Base-by-base conservation (phyloP, 2,888 invertebrate species). In the Neoitamus cyanurus region DNA sequence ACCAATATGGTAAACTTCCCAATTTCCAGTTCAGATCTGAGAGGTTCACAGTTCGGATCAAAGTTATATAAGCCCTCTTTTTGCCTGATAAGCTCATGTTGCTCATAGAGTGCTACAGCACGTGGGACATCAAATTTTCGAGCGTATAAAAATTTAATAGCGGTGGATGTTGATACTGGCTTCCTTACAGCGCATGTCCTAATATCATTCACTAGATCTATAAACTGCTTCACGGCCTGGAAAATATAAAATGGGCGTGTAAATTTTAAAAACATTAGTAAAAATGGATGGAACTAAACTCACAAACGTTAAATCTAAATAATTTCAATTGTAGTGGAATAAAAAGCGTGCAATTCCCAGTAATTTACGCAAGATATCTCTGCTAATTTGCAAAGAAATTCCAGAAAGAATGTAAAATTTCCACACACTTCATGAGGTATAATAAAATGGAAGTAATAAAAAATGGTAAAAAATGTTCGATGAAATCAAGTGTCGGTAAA, bases 1-100 rank as follows among this genome's bases (percentile, higher is more conserved):
- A 97, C 97, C 94, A 99, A 92, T 90, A 99, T 96, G 87, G 98
- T 98, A 92, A 99, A 98, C 93, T 99, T 99, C 88, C 97, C 98
- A 84, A 98, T 98, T 88, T 94, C 94, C 86, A 99, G 92, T 92
- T 99, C 99, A 46, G 94, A 94, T 89, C 95, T 94, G 80, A 99
- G 93, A 0, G 97, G 97, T 89, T 97, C 97, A 88, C 94, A 93
- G 87, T 94, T 93, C 2, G 98, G 96, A 91, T 98, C 95, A 88
- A 99, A 95, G 88, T 94, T 93, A 87, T 94, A 94, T 86, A 99
- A 94, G 82, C 97, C 97, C 92, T 99, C 98, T 86, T 96, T 93
- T 86, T 95, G 93, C 87, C 98, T 93, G 75, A 97, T 98, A 84
- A 95, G 94, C 92, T 98, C 97, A 92, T 99, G 98, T 89, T 97